Evolutionary conservation across 2,888 invertebrate species (phyloP), one percentile per base, ranked within the genome.

Genomic region (Artemia sinica): DNA sequence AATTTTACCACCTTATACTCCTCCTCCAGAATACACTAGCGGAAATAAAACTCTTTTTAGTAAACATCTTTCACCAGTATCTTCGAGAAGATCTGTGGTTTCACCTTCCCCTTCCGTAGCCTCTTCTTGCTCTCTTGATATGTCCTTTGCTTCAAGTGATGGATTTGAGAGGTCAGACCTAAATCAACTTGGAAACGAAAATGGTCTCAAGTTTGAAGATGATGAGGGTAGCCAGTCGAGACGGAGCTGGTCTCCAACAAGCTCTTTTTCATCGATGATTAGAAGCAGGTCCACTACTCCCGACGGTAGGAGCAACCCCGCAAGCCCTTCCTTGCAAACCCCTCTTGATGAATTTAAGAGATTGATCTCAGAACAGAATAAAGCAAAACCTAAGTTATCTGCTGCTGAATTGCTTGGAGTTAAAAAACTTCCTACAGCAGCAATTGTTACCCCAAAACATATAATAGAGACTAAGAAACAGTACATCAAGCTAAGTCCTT

Each of bases 121-220:
- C 41, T 70, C 70, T 48, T 70, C 70, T 14, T 70, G 70, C 66
- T 70, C 70, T 10, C 58, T 70, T n/a, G 70, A 70, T 28, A 66
- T 70, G 8, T 70, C 70, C 7, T 68, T 70, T 50, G 66, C 70
- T 49, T 70, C 70, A 8, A 58, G 63, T 9, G 63, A 58, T n/a
- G 63, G 63, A 18, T 58, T 18, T 28, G 63, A 58, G 14, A n/a
- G 63, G 14, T 28, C 63, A 58, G 63, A 58, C 63, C 63, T 58
- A 10, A 58, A 58, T 28, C 63, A 58, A 11, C 10, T 58, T 28
- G 63, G 28, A 2, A 58, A 58, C 63, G 28, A n/a, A 8, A n/a
- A 11, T n/a, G 63, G 2, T 28, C n/a, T n/a, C n/a, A 28, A 28
- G 8, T 58, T 18, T 58, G 63, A 11, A 58, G 63, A 58, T 11